Evolutionary conservation across 64 coral and sea anemone genomes (phyloP).

Genomic region (Pachyseris speciosa): DNA sequence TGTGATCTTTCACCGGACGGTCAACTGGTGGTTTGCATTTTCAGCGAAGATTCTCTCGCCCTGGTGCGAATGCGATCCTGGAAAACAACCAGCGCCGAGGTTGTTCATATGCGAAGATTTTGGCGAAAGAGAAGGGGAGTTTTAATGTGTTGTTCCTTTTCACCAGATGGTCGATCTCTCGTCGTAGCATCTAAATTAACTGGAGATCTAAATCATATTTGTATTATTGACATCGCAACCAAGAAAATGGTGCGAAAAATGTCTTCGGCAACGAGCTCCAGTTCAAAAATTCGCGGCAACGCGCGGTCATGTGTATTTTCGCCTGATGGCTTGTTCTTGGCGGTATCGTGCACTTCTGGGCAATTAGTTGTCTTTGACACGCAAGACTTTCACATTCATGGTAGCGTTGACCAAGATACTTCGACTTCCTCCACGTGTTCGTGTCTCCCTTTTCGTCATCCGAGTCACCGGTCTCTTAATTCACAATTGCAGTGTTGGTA

Average conservation of each 20-base stretch:
- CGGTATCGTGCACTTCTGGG: conserved; percentile 74
- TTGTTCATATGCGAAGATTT: conserved; percentile 93
- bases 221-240: conserved; percentile 87
- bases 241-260: conserved; percentile 92
- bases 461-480: conserved; percentile 61
- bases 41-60: conserved; percentile 88
- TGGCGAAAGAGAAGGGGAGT: conserved; percentile 87
- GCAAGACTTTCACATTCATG: conserved; percentile 87
- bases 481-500: conserved; percentile 87
- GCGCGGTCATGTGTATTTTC: conserved; percentile 87
- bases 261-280: conserved; percentile 66
- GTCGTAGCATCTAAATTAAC: conserved; percentile 83
- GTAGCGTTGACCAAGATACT: conserved; percentile 80
- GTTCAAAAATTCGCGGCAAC: conserved; percentile 89
- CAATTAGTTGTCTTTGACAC: conserved; percentile 90
- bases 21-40: conserved; percentile 88
- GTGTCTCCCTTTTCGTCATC: conserved; percentile 76
- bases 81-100: conserved; percentile 94
- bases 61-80: conserved; percentile 94
- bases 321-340: conserved; percentile 85
- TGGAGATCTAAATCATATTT: conserved; percentile 90
- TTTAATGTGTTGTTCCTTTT: conserved; percentile 88
- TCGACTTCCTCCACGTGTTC: conserved; percentile 53
- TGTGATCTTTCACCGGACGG: conserved; percentile 95
- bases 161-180: conserved; percentile 87